A percentile compares a stretch with the other conserved stretches of the same genome.
Conservation (phyloP, 2,113 vertebrate species). For the Chascanopsetta lugubris region DNA sequence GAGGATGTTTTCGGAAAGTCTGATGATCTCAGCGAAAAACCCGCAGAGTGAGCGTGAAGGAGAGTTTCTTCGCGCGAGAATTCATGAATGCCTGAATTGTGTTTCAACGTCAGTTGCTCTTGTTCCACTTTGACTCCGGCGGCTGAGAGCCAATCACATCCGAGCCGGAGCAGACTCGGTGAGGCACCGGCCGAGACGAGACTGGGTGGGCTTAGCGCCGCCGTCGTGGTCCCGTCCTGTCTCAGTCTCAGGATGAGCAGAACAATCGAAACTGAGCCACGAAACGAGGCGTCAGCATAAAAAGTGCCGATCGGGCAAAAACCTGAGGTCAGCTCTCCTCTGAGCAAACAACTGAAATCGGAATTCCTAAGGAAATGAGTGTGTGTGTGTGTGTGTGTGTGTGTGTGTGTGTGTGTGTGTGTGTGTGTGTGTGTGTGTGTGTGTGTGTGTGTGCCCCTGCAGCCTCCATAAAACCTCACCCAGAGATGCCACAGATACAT, state of each 20-base stretch:
- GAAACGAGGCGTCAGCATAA: conserved; percentile 60
- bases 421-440: background rate
- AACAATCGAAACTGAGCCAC: conserved; percentile 37
- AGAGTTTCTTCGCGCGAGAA: conserved; percentile 18
- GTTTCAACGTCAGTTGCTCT: background rate
- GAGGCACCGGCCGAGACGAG: background rate
- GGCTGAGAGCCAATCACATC: conserved; percentile 1
- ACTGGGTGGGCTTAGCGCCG: background rate
- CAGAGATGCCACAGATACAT: background rate
- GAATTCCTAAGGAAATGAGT: conserved; percentile 69
- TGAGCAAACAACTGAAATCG: conserved; percentile 71
- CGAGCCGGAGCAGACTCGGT: background rate
- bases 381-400: conserved; percentile 8
- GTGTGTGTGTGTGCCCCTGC: background rate
- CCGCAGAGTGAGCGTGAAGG: conserved; percentile 24
- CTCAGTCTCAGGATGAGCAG: conserved; percentile 21
- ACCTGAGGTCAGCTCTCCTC: conserved; percentile 61
- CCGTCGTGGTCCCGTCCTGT: background rate
- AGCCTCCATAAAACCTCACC: background rate
- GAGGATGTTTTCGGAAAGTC: conserved; percentile 50
- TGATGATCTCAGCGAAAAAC: conserved; percentile 21
- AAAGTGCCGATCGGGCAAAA: conserved; percentile 67
- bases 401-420: conserved; percentile 3
- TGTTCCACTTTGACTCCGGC: background rate
- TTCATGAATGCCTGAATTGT: conserved; percentile 23